phyloP scores from a whole-genome alignment of 2,113 vertebrate species.

The Tympanuchus pallidicinctus region DNA sequence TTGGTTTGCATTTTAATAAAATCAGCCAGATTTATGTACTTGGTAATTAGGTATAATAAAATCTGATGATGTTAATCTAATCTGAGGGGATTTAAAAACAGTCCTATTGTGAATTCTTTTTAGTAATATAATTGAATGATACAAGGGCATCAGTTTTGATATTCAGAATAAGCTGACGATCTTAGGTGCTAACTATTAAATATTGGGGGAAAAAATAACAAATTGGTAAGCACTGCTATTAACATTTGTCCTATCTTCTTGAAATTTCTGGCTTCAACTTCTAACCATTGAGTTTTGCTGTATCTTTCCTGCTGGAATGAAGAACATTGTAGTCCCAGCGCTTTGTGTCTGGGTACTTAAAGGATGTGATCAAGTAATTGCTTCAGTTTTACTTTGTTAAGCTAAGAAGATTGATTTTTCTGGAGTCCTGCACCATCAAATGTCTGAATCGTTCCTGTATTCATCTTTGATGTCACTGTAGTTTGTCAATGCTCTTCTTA shows the following conservation, averaged over 20 bases:
- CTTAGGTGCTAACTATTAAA: background rate
- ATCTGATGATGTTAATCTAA: background rate
- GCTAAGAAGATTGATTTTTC: background rate
- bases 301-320: background rate
- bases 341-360: background rate
- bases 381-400: background rate
- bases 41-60: background rate
- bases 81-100: background rate
- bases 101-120: background rate
- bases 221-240: background rate
- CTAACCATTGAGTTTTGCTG: background rate
- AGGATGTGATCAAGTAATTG: background rate
- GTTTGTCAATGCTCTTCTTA: background rate
- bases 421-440: background rate
- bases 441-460: background rate
- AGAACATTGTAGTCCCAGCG: background rate
- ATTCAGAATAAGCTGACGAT: background rate
- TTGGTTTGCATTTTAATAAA: background rate
- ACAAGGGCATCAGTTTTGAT: too few species aligned
- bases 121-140: background rate
- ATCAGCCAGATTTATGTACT: background rate
- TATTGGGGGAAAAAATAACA: background rate
- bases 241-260: background rate
- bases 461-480: background rate
- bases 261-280: background rate